A percentile compares a stretch with the other conserved stretches of the same genome.
phyloP scores from a whole-genome alignment of 2,888 invertebrate genomes.

The Dicroscelio sp. region DNA sequence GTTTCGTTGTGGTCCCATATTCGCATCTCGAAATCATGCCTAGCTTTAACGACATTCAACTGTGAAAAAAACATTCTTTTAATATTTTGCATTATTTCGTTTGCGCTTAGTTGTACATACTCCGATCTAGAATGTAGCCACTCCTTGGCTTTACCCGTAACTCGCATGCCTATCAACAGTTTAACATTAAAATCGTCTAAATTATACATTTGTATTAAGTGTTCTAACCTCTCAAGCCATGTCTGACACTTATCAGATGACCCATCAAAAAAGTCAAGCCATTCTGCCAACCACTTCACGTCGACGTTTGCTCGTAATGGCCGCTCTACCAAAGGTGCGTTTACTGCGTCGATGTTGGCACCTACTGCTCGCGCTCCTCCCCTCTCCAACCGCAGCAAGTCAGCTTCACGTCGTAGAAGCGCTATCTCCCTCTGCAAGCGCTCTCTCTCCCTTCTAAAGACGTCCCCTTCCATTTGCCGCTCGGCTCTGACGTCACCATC shows the following conservation, averaged over 20 bases:
- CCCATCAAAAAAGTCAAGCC: constrained; percentile 71
- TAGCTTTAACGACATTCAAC: constrained; percentile 54
- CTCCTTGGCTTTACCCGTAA: constrained; percentile 70
- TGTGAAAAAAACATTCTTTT: constrained; percentile 77
- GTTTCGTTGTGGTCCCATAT: constrained; percentile 69
- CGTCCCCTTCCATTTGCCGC: background rate
- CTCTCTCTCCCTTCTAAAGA: constrained; percentile 38
- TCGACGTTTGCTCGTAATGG: background rate
- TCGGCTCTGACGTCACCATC: background rate
- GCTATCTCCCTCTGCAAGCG: constrained; percentile 17
- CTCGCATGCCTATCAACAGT: constrained; percentile 67
- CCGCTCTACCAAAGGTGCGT: background rate
- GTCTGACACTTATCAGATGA: constrained; percentile 56
- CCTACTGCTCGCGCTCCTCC: background rate
- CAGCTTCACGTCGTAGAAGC: constrained; percentile 52
- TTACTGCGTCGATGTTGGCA: background rate
- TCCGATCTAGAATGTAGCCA: constrained; percentile 81
- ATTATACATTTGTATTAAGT: constrained; percentile 57
- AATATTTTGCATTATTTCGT: constrained; percentile 54
- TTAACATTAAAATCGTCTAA: constrained; percentile 68
- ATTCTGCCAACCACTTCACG: constrained; percentile 62
- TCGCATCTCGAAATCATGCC: constrained; percentile 78
- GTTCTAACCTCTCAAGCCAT: constrained; percentile 72
- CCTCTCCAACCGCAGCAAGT: constrained; percentile 17
- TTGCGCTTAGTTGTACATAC: constrained; percentile 51